phyloP scores from a whole-genome alignment of 1,140 invertebrate genomes.

The Drosophila baimaii region DNA sequence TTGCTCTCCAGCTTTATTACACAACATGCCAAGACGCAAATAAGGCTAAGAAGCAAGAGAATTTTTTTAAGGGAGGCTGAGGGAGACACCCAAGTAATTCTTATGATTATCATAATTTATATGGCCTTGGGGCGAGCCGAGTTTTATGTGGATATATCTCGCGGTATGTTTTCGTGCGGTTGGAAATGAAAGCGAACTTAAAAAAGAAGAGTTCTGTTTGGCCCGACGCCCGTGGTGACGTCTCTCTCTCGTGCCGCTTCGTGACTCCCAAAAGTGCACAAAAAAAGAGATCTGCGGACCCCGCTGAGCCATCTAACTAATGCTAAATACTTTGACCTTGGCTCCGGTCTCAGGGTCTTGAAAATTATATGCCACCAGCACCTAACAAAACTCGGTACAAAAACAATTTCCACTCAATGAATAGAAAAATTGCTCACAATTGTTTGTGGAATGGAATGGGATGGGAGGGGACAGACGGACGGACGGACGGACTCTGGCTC shows the following conservation, averaged over 20 bases:
- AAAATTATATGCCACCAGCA: conserved; percentile 74
- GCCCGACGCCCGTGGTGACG: conserved; percentile 57
- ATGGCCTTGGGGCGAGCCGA: conserved; percentile 65
- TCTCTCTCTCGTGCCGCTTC: conserved; percentile 73
- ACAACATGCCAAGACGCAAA: conserved; percentile 53
- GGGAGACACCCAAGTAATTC: conserved; percentile 75
- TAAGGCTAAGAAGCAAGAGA: conserved; percentile 41
- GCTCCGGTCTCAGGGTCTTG: conserved; percentile 74
- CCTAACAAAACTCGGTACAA: conserved; percentile 43
- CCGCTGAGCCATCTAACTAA: conserved; percentile 57
- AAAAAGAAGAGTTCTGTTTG: conserved; percentile 65
- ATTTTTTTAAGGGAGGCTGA: conserved; percentile 31
- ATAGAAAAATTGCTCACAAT: conserved; percentile 81
- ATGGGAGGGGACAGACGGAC: too few relatives aligned
- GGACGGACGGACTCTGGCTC: conserved; percentile 7
- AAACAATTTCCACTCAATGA: conserved; percentile 82
- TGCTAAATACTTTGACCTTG: conserved; percentile 81
- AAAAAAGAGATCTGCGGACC: conserved; percentile 25
- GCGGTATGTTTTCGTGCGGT: conserved; percentile 2
- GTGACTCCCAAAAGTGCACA: conserved; percentile 77
- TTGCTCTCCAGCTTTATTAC: conserved; percentile 57
- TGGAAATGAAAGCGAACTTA: conserved; percentile 40
- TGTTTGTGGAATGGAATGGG: conserved; percentile 45
- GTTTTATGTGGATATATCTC: conserved; percentile 41
- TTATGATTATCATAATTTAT: conserved; percentile 83